Base-by-base conservation (phyloP, 2,888 invertebrate species). In the Mythimna albipuncta region DNA sequence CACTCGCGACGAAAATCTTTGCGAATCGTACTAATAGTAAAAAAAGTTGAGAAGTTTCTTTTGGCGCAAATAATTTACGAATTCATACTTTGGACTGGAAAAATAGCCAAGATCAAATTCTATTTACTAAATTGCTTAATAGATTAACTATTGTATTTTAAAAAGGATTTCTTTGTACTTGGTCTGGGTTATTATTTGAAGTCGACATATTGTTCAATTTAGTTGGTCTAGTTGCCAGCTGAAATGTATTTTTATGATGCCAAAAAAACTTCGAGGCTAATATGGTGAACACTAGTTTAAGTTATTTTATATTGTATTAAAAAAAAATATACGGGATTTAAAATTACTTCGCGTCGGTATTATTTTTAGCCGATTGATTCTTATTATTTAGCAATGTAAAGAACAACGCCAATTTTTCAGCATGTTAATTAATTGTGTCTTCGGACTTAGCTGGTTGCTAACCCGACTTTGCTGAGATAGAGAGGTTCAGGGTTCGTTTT, bases 261-360 rank as follows among this genome's bases (percentile, higher is more conserved):
- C 19, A 19, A 26, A 4, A 32, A 35, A 70, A 21, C 2, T 35
- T 65, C n/a, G 26, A 3, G 9, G n/a, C 35, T 19, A 62, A 72
- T 11, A 55, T 61, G 9, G 16, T 44, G 11, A 13, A 16, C 32
- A 32, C 6, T 57, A 2, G 19, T 16, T 5, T 6, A 26, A 57
- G 13, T 11, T 57, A 16, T 26, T 32, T 13, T 26, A 16, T 26
- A 55, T 26, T 57, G 3, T 54, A 2, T 32, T 32, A 1, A 3
- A 35, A 38, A 32, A 32, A 52, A 44, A 26, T 26, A 26, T 59
- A 54, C 38, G 26, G 44, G 54, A 32, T 69, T 54, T 54, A 54
- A 38, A 16, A 59, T 77, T 68, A 73, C 35, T 77, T 77, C 44
- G 52, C 5, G 19, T 57, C 11, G 9, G 10, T 50, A 58, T 58